Evolutionary conservation across 2,888 invertebrate genomes (phyloP), one percentile per base, ranked within the genome.

Genomic region (Empis stercorea): DNA sequence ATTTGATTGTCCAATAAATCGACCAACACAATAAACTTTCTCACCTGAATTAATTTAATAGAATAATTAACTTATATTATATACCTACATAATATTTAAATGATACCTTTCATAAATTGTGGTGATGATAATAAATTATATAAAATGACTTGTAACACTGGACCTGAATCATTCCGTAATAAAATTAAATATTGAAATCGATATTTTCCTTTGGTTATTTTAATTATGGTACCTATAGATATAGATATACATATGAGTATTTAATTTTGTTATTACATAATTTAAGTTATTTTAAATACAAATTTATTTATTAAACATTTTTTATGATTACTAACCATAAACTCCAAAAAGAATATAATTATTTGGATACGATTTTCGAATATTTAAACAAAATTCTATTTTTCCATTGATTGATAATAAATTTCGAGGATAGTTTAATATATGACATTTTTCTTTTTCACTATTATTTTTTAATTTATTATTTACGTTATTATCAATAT

Each of bases 81-180:
- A 27, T 14, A 15, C 20, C 6, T 14, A 42, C 10, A 30, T 32
- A 32, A 10, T 16, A 16, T 15, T 40, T 37, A 23, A 17, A 27
- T 15, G 4, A 23, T 17, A 36, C n/a, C 6, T 15, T 9, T 15
- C 6, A 15, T 36, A 15, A 15, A 14, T 13, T 11, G 34, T 13
- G 9, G 9, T 9, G 2, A 15, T 36, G n/a, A n/a, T n/a, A 36
- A 10, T 34, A 39, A 64, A 49, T 68, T 66, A 44, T 61, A 61
- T 45, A 56, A 67, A 32, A 64, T 55, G 7, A 60, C 60, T 50
- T 65, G 64, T 1, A 68, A 42, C 10, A 67, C 57, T 1, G 67
- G 66, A 0, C 67, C 67, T 15, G 55, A 52, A 30, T 55, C 50
- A 42, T 54, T 59, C 4, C 65, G 58, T 23, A 67, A 42, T 2